Percentiles rank a stretch among this genome's conserved stretches.
These are phyloP conservation scores for Liopterus haemorrhoidalis DNA, from an alignment of 2,888 invertebrate genomes.

Conservation along the genomic window DNA sequence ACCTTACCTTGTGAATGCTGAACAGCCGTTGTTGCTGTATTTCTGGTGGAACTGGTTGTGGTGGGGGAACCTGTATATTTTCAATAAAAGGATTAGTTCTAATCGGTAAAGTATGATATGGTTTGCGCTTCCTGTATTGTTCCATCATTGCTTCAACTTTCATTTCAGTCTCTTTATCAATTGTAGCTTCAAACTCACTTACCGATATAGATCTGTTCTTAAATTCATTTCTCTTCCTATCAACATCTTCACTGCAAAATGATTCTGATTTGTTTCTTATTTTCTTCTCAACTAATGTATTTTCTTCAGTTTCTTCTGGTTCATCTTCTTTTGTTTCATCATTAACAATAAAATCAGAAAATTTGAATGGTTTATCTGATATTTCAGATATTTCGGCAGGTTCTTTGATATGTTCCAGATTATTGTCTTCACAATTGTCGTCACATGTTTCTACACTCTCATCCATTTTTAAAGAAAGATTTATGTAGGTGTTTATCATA, in stretches of 20 bases:
- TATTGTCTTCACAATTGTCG: conserved; percentile 31
- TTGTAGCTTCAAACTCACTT: conserved; percentile 31
- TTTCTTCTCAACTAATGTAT: conserved; percentile 41
- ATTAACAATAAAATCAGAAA: conserved; percentile 53
- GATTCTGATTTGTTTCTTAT: conserved; percentile 36
- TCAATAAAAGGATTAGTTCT: conserved; percentile 41
- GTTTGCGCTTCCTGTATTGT: conserved; percentile 51
- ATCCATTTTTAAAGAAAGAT: conserved; percentile 41
- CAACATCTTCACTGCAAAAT: conserved; percentile 46
- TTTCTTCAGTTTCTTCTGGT: conserved; percentile 22
- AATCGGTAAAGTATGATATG: conserved; percentile 35
- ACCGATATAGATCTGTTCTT: conserved; percentile 33
- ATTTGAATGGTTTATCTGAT: conserved; percentile 44
- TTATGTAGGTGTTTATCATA: conserved; percentile 44
- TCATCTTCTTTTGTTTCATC: conserved; percentile 36
- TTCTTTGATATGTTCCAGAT: conserved; percentile 4
- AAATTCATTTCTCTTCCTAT: conserved; percentile 32
- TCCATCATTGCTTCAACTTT: conserved; percentile 48
- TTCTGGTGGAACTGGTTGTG: conserved; percentile 71
- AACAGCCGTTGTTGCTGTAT: conserved; percentile 76
- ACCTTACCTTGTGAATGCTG: conserved; percentile 72
- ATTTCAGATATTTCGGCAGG: conserved; percentile 11
- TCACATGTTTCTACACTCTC: conserved; percentile 26
- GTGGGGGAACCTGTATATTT: conserved; percentile 46
- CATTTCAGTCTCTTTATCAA: conserved; percentile 41